Base-by-base conservation (phyloP, 2,113 vertebrate genomes). In the Lophochroa leadbeateri region DNA sequence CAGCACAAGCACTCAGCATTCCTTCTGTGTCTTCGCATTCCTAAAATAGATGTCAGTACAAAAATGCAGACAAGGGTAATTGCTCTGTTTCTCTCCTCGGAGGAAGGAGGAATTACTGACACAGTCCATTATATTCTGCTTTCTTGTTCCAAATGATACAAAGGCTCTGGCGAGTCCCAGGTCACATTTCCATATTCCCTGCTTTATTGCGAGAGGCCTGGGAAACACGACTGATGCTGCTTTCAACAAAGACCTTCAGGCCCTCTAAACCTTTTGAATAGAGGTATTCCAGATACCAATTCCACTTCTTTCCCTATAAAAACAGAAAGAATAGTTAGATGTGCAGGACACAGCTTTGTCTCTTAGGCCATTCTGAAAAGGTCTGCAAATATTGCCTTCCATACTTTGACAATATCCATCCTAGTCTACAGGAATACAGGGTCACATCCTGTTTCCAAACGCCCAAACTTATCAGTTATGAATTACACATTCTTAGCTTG, bases 251-350 rank as follows among this genome's bases (percentile, higher is more conserved):
- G 80, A 97, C 76, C 96, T 98, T 98, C 52, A 99, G 97, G 87
- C 99, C 99, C 31, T 98, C 91, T 67, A 98, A 98, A 21, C 98
- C 99, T 86, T 98, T 98, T 10, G 94, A 76, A 88, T 98, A 99
- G 81, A 99, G 98, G 97, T 98, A 99, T 77, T 99, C 97, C 98
- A 99, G 95, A 89, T 99, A 99, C 98, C 98, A 98, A 81, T 97
- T 98, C 99, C 99, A 99, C 44, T 75, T 98, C 92, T 96, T 98
- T 52, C 98, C 98, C 96, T 98, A 72, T 64, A 98, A 90, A 95
- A 97, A 83, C 80, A 94, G 71, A 96, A 86, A 90, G 39, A 63
- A 41, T 1, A 80, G 60, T 92, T 37, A 97, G 77, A 37, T 9
- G 13, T 69, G 21, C 37, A 43, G 17, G 83, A 72, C n/a, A 58